phyloP scores from a whole-genome alignment of 2,113 vertebrate species.

The Amphiprion percula region DNA sequence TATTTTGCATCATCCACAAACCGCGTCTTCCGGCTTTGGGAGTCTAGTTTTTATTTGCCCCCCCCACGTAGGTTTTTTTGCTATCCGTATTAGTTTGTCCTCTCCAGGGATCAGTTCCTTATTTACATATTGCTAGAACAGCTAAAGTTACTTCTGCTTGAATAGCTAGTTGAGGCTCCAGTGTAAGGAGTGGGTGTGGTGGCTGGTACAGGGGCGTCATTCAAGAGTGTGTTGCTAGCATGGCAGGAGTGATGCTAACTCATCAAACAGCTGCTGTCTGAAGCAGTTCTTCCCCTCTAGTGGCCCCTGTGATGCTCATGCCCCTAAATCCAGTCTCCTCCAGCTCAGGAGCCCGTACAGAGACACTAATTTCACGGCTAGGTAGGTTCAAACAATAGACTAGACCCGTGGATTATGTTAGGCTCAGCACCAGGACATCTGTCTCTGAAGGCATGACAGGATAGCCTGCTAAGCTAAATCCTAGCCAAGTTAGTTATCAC shows the following conservation, averaged over 20 bases:
- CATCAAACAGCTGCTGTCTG: slow-evolving; percentile 14
- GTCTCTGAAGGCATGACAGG: slow-evolving; percentile 29
- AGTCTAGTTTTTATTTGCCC: background rate
- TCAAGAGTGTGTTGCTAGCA: slow-evolving; percentile 28
- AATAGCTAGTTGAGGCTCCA: slow-evolving; percentile 3
- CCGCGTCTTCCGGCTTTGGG: background rate
- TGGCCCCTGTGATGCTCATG: background rate
- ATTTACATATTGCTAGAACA: background rate
- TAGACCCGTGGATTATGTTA: slow-evolving; percentile 48
- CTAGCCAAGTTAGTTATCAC: background rate
- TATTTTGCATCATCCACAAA: slow-evolving; percentile 8
- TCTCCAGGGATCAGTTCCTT: background rate
- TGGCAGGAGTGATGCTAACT: slow-evolving; percentile 14
- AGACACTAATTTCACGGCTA: slow-evolving; percentile 46
- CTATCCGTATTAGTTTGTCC: background rate
- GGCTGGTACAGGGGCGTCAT: slow-evolving; percentile 35
- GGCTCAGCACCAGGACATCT: slow-evolving; percentile 62
- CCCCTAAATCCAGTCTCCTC: slow-evolving; percentile 16
- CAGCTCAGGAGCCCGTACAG: background rate
- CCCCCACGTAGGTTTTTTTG: too few relatives aligned
- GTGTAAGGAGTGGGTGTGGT: slow-evolving; percentile 71
- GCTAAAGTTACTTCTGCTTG: slow-evolving; percentile 19
- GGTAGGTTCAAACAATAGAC: slow-evolving; percentile 45
- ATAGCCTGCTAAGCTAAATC: slow-evolving; percentile 40
- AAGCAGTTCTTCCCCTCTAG: background rate